Conservation (phyloP, 2,113 vertebrate genomes). For the Zeus faber region DNA sequence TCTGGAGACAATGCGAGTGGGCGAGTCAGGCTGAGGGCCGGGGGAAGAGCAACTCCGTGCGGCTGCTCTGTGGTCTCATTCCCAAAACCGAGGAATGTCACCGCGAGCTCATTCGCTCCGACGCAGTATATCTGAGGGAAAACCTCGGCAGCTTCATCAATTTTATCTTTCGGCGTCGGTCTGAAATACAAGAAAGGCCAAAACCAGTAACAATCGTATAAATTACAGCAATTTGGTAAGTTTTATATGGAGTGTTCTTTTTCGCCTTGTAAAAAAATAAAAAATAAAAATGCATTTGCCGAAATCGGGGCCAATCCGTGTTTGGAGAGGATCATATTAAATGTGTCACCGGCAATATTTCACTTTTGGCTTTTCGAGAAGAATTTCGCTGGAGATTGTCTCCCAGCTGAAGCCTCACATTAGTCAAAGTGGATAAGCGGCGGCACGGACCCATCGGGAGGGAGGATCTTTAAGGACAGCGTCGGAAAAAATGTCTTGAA, state of each 20-base stretch:
- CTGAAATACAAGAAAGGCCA: constrained; percentile 41
- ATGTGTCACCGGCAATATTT: no score
- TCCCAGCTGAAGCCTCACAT: no score
- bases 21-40: constrained; percentile 52
- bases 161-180: constrained; percentile 69
- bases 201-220: constrained; percentile 60
- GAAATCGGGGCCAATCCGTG: constrained; percentile 4
- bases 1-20: constrained; percentile 66
- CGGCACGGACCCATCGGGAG: no score
- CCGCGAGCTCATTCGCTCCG: constrained; percentile 59
- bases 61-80: constrained; percentile 68
- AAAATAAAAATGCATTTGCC: constrained; percentile 14
- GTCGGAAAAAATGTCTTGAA: no score
- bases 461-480: no score
- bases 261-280: constrained; percentile 37
- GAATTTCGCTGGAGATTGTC: no score
- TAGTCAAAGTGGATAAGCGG: no score
- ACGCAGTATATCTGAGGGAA: constrained; percentile 54
- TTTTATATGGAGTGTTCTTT: constrained; percentile 31
- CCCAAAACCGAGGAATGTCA: constrained; percentile 70
- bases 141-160: constrained; percentile 54
- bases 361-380: no score
- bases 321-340: constrained; percentile 71
- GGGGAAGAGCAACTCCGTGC: constrained; percentile 61
- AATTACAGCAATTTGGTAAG: constrained; percentile 54